These are phyloP conservation scores for Galaxea fascicularis DNA, from an alignment of 92 coral and sea anemone genomes.

Conservation along the genomic window DNA sequence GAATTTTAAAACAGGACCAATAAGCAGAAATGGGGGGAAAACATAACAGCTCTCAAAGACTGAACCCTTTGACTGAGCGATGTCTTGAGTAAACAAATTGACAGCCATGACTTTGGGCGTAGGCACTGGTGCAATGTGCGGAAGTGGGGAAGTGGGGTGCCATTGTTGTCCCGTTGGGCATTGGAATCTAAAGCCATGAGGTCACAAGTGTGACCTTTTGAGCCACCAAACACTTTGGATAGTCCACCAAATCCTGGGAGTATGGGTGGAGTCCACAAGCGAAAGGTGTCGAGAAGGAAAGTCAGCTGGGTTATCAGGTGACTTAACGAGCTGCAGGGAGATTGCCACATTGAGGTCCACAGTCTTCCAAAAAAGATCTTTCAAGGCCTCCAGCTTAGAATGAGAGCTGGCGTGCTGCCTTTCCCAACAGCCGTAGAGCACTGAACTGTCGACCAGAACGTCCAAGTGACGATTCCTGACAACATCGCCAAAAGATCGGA, in stretches of 20 bases:
- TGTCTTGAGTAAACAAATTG: constrained; percentile 45
- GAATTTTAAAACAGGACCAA: constrained; percentile 55
- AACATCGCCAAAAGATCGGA: constrained; percentile 34
- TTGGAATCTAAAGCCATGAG: constrained; percentile 46
- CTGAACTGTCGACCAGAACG: too few relatives aligned
- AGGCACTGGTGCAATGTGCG: constrained; percentile 37
- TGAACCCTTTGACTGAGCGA: constrained; percentile 30
- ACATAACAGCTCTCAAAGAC: too few relatives aligned
- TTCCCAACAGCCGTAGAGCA: too few relatives aligned
- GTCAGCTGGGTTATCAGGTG: constrained; percentile 39
- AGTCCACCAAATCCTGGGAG: constrained; percentile 50
- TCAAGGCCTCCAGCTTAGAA: too few relatives aligned
- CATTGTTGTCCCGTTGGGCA: constrained; percentile 39
- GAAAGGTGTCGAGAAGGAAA: too few relatives aligned
- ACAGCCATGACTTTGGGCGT: constrained; percentile 47
- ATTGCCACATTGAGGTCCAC: constrained; percentile 43
- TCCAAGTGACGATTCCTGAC: too few relatives aligned
- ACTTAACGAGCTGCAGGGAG: constrained; percentile 25
- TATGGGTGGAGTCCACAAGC: constrained; percentile 33
- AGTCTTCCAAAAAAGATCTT: constrained; percentile 59
- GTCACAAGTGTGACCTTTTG: constrained; percentile 53
- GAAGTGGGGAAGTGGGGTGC: constrained; percentile 46
- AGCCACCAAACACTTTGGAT: constrained; percentile 45
- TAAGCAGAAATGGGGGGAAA: constrained; percentile 57
- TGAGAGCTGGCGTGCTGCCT: too few relatives aligned